phyloP scores from a whole-genome alignment of 2,797 vertebrate genomes.

The Uromys caudimaculatus region DNA sequence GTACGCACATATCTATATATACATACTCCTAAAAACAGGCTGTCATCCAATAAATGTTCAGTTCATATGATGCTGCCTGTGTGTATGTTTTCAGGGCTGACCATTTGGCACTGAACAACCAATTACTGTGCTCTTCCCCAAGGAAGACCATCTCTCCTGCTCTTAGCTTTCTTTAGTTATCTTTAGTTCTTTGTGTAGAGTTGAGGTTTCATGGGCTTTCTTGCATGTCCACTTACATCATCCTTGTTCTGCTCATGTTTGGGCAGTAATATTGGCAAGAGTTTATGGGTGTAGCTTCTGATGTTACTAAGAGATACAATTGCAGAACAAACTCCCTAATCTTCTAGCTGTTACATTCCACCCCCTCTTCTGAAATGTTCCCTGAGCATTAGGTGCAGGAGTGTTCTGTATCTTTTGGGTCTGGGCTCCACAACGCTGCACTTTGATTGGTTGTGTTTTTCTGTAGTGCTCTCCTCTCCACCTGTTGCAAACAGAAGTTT shows the following conservation, averaged over 20 bases:
- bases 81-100: not conserved
- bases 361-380: not conserved
- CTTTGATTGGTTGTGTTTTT: not conserved
- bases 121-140: not conserved
- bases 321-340: not conserved
- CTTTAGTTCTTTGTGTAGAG: not conserved
- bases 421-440: not conserved
- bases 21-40: not conserved
- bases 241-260: not conserved
- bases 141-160: not conserved
- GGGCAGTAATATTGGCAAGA: not conserved
- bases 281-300: not conserved
- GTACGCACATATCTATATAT: not conserved
- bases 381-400: not conserved
- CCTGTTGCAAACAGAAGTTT: not conserved
- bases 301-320: not conserved
- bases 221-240: not conserved
- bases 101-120: not conserved
- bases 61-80: not conserved
- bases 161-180: not conserved
- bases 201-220: not conserved
- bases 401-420: not conserved
- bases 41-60: not conserved
- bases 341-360: not conserved
- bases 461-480: not conserved